A percentile compares a stretch with the other conserved stretches of the same genome.
These are phyloP conservation scores for Corythornis cristatus DNA, from an alignment of 2,113 vertebrate species.

Conservation along the genomic window DNA sequence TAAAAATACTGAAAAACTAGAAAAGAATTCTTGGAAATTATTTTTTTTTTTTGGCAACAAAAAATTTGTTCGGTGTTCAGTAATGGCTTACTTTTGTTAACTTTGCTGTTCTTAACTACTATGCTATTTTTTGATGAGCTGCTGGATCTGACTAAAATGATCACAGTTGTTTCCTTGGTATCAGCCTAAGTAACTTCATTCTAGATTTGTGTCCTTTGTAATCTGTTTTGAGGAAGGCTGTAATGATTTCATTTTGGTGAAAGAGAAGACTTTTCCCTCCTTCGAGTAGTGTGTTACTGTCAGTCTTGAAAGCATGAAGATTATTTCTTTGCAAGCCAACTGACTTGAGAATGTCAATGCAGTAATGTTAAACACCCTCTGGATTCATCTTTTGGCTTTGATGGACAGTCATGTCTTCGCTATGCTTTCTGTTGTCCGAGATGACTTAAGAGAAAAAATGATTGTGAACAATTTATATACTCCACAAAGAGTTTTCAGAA, in stretches of 20 bases:
- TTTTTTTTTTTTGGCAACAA: not conserved
- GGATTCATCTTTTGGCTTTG: not conserved
- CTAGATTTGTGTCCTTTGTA: not conserved
- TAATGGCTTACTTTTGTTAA: not conserved
- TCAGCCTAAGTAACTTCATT: not conserved
- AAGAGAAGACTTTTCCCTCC: not conserved
- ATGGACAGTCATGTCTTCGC: not conserved
- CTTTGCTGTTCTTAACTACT: not conserved
- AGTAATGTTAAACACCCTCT: not conserved
- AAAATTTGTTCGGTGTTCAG: not conserved
- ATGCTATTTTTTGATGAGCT: not conserved
- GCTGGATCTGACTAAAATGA: not conserved
- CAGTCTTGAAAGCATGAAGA: not conserved
- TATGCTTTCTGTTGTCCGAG: not conserved
- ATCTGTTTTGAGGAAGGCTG: not conserved
- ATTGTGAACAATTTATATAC: not conserved
- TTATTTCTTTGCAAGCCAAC: not conserved
- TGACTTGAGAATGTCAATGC: not conserved
- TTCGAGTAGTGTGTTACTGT: not conserved
- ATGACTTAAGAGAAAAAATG: not conserved
- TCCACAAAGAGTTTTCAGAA: not conserved
- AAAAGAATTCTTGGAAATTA: not conserved
- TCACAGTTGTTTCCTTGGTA: not conserved
- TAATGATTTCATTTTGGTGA: not conserved
- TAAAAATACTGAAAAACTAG: not conserved